These are phyloP conservation scores for Carlito syrichta DNA, from an alignment of 2,113 vertebrate genomes.

Conservation along the genomic window DNA sequence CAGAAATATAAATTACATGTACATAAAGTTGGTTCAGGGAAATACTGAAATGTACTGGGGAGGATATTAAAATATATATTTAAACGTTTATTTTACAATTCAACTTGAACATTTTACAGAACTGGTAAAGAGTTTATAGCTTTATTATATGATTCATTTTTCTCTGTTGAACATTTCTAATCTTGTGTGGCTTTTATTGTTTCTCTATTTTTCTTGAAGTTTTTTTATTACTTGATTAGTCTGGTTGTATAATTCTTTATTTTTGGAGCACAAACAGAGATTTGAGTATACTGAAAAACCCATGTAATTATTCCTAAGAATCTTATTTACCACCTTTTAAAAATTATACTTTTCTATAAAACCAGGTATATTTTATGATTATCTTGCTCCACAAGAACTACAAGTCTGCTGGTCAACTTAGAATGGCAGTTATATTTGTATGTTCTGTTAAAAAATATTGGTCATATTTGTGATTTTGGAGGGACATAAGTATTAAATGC, in stretches of 20 bases:
- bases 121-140: slow-evolving; percentile 33
- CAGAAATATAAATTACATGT: slow-evolving; percentile 68
- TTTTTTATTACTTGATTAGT: slow-evolving; percentile 37
- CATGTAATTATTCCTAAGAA: slow-evolving; percentile 23
- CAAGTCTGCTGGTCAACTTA: background rate
- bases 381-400: background rate
- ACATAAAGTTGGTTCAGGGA: slow-evolving; percentile 60
- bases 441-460: slow-evolving; percentile 31
- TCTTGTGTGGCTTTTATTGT: slow-evolving; percentile 21
- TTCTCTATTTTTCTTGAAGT: slow-evolving; percentile 46
- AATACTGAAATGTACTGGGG: slow-evolving; percentile 64
- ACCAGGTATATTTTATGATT: background rate
- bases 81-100: slow-evolving; percentile 61
- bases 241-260: slow-evolving; percentile 26
- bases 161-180: slow-evolving; percentile 40
- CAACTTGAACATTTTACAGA: slow-evolving; percentile 55
- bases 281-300: slow-evolving; percentile 26
- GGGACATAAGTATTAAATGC: background rate
- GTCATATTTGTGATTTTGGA: background rate
- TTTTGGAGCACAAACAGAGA: slow-evolving; percentile 25
- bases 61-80: slow-evolving; percentile 70
- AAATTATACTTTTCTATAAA: slow-evolving; percentile 17
- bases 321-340: slow-evolving; percentile 37
- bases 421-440: background rate
- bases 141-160: slow-evolving; percentile 39